Conservation (phyloP, 2,113 vertebrate species). For the Thymallus thymallus region DNA sequence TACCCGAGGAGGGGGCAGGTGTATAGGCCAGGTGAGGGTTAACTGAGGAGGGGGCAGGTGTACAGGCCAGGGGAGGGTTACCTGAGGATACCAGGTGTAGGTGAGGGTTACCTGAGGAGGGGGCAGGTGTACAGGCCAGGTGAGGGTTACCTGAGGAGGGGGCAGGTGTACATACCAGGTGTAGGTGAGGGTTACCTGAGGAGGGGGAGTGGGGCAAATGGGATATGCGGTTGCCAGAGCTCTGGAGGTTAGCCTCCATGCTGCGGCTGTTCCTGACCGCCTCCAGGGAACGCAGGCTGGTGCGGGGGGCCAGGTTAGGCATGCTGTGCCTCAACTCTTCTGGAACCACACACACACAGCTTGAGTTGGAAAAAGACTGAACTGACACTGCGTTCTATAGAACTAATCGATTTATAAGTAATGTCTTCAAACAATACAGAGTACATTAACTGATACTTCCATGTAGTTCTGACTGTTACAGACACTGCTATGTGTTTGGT, state of each 20-base stretch:
- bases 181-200: slow-evolving; percentile 70
- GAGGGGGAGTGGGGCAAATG: slow-evolving; percentile 81
- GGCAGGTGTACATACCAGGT: slow-evolving; percentile 6
- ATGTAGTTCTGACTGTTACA: background rate
- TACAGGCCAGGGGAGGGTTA: background rate
- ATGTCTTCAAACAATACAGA: too few relatives aligned
- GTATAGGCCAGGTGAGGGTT: slow-evolving; percentile 8
- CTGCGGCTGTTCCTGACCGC: slow-evolving; percentile 87
- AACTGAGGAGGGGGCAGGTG: background rate
- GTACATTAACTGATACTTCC: too few relatives aligned
- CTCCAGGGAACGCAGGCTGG: slow-evolving; percentile 82
- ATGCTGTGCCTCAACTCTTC: slow-evolving; percentile 90
- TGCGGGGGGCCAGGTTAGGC: slow-evolving; percentile 87
- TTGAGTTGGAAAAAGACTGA: background rate
- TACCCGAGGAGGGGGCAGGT: background rate
- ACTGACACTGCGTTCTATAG: too few relatives aligned
- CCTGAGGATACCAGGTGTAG: background rate
- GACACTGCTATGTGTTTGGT: background rate
- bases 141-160: slow-evolving; percentile 33
- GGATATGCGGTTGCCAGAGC: slow-evolving; percentile 83
- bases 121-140: slow-evolving; percentile 26
- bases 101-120: background rate
- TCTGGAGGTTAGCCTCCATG: slow-evolving; percentile 90
- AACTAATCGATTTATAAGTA: too few relatives aligned
- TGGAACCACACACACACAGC: slow-evolving; percentile 68